phyloP scores from a whole-genome alignment of 2,113 vertebrate genomes.

The Xiphophorus couchianus region DNA sequence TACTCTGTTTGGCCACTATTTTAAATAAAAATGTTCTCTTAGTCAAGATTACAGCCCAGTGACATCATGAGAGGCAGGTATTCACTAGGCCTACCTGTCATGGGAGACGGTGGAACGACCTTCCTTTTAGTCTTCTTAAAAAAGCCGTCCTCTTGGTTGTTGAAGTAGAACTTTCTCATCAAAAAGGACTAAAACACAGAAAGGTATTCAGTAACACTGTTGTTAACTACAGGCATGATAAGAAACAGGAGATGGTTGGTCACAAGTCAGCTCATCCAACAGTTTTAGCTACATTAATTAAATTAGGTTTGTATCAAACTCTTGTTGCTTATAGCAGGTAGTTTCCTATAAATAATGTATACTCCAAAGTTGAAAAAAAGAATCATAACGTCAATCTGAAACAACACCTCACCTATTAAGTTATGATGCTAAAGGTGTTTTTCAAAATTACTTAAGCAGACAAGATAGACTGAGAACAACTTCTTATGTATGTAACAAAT shows the following conservation, averaged over 20 bases:
- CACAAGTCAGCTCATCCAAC: background rate
- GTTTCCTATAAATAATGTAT: no score
- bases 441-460: no score
- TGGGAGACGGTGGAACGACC: constrained; percentile 96
- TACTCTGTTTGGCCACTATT: no score
- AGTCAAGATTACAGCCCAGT: background rate
- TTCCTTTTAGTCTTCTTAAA: constrained; percentile 99
- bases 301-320: no score
- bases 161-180: constrained; percentile 97
- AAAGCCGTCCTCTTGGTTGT: constrained; percentile 98
- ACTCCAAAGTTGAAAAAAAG: no score
- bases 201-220: background rate
- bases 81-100: constrained; percentile 87
- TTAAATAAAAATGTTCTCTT: background rate
- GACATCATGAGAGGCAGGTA: background rate
- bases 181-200: constrained; percentile 88
- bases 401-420: no score
- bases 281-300: background rate
- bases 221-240: background rate
- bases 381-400: no score
- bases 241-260: background rate
- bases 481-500: no score
- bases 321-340: no score
- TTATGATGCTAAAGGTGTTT: no score
- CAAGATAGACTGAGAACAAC: no score